Conservation (phyloP, 2,113 vertebrate species). For the Neolamprologus variostigma region DNA sequence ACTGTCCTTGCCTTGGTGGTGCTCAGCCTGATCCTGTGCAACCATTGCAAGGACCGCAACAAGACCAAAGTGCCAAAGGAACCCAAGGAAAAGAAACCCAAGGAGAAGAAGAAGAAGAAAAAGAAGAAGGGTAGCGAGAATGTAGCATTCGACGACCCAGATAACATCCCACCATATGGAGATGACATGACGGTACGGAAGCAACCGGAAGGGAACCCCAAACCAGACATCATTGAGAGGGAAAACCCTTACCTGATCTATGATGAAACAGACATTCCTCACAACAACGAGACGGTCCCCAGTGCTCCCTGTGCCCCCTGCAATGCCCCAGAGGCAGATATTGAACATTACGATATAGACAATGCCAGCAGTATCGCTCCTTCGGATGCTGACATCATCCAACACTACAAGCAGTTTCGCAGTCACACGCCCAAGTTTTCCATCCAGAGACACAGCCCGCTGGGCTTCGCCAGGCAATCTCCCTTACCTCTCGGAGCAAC, state of each 20-base stretch:
- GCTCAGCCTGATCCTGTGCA: constrained; percentile 88
- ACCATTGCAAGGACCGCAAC: constrained; percentile 83
- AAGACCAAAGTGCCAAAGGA: constrained; percentile 78
- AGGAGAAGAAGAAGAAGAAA: constrained; percentile 94
- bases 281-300: constrained; percentile 78
- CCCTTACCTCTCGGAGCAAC: constrained; percentile 87
- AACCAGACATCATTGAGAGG: constrained; percentile 94
- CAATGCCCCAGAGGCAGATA: constrained; percentile 76
- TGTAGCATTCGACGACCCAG: constrained; percentile 89
- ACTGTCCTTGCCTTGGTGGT: constrained; percentile 85
- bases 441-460: constrained; percentile 92
- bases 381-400: constrained; percentile 92
- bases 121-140: constrained; percentile 99
- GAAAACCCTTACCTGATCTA: constrained; percentile 97
- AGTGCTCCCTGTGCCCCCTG: constrained; percentile 87
- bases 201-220: constrained; percentile 94
- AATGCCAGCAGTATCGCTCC: constrained; percentile 98
- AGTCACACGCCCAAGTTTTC: constrained; percentile 95
- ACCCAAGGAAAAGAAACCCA: constrained; percentile 80
- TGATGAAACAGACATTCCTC: constrained; percentile 87
- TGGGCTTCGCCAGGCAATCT: constrained; percentile 92
- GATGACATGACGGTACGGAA: constrained; percentile 95
- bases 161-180: constrained; percentile 89
- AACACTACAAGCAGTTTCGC: constrained; percentile 97
- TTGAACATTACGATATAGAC: constrained; percentile 96